Evolutionary conservation across 2,113 vertebrate genomes (phyloP), one percentile per base, ranked within the genome.

Genomic region (Emydocephalus ijimae): DNA sequence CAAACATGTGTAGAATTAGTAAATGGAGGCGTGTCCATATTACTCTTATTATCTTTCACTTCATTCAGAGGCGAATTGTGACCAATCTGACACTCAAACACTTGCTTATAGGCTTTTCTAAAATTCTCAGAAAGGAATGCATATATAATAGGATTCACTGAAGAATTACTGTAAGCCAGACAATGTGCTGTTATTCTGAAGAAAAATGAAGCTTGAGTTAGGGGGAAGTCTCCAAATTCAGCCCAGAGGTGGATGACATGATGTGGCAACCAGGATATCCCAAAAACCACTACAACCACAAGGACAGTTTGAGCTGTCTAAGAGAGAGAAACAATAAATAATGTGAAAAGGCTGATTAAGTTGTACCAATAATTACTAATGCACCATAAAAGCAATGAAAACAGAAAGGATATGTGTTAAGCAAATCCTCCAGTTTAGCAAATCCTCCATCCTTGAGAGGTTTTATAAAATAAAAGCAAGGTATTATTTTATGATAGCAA

Each of bases 51-150:
- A 92, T 99, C 98, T 94, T 98, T 98, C 34, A 97, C 94, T 1
- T 98, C 98, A 0, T 97, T 97, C 91, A 97, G 97, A 29, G 98
- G 97, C 0, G 98, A 97, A 26, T 97, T 94, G 0, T 95, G 95
- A 91, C 94, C 50, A 12, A 97, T 94, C 93, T 97, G 98, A 92
- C 99, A 99, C 89, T 97, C 98, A 97, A 99, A 99, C 93, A 99
- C 99, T 96, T 99, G 99, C 95, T 98, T 99, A 94, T 99, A 99
- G 20, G 99, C 99, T 95, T 99, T 98, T 94, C 99, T 96, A 97
- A 99, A 99, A 97, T 99, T 99, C 96, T 99, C 99, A 0, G 99
- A 99, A 54, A 99, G 98, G 93, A 99, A 99, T 0, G 98, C 99
- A 0, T 99, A 99, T 95, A 99, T 99, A 96, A 99, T 98, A 0